These are phyloP conservation scores for Sebastes schlegelii DNA, from an alignment of 2,113 vertebrate species.

Conservation along the genomic window DNA sequence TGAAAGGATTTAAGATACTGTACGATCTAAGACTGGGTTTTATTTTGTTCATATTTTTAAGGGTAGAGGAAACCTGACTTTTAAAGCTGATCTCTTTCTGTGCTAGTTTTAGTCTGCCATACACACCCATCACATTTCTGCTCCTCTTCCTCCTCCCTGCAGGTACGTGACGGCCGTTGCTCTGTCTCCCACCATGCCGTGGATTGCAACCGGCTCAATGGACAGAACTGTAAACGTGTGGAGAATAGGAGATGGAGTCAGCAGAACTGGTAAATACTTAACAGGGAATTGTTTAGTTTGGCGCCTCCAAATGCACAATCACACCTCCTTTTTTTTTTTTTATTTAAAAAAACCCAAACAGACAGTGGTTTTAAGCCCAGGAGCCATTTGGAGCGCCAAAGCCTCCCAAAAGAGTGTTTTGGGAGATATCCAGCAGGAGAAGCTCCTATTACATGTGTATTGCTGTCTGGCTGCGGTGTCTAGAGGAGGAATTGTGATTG, in stretches of 20 bases:
- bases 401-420: slow-evolving; percentile 58
- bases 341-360: not conserved
- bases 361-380: slow-evolving; percentile 45
- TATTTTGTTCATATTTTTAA: not conserved
- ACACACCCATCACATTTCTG: slow-evolving; percentile 25
- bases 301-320: slow-evolving; percentile 38
- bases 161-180: slow-evolving; percentile 92
- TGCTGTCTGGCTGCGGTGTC: slow-evolving; percentile 44
- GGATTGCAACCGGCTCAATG: slow-evolving; percentile 93
- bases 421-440: slow-evolving; percentile 45
- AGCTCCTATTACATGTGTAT: slow-evolving; percentile 50
- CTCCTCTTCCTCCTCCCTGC: slow-evolving; percentile 48
- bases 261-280: slow-evolving; percentile 77
- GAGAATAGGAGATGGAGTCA: slow-evolving; percentile 82
- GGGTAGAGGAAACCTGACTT: slow-evolving; percentile 31
- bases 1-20: slow-evolving; percentile 65
- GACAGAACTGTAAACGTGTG: slow-evolving; percentile 92
- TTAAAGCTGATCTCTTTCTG: slow-evolving; percentile 42
- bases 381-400: slow-evolving; percentile 37
- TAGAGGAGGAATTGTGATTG: slow-evolving; percentile 49
- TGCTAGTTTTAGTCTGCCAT: slow-evolving; percentile 25
- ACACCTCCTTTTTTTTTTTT: slow-evolving; percentile 2
- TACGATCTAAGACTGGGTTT: slow-evolving; percentile 48
- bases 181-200: slow-evolving; percentile 83
- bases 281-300: slow-evolving; percentile 32